A percentile compares a stretch with the other conserved stretches of the same genome.
Evolutionary conservation across 2,888 invertebrate genomes (phyloP).

Genomic region (Leuctra nigra): DNA sequence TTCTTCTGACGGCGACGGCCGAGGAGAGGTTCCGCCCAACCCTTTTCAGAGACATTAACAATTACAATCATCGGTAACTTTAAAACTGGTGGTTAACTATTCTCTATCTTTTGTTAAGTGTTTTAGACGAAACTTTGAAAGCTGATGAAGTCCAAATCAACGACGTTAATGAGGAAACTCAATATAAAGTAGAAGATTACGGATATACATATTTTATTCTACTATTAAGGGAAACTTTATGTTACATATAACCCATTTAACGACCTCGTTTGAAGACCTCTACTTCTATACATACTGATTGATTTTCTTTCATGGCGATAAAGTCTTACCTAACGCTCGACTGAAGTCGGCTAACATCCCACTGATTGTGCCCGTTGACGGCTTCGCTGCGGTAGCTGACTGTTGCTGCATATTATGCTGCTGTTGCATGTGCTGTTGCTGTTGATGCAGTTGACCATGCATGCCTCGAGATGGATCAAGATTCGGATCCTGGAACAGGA

Average conservation of each 20-base stretch:
- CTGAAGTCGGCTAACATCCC: conserved; percentile 44
- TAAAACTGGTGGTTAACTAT: no score
- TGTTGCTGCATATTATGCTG: conserved; percentile 26
- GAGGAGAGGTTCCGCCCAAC: conserved; percentile 36
- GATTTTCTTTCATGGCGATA: no score
- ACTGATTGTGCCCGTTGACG: conserved; percentile 38
- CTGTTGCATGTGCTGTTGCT: conserved; percentile 21
- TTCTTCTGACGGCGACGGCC: conserved; percentile 37
- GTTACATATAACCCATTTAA: no score
- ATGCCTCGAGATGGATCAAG: conserved; percentile 35
- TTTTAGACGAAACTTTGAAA: neutral
- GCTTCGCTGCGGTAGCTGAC: conserved; percentile 28
- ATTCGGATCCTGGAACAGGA: conserved; percentile 25
- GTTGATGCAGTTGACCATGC: conserved; percentile 31
- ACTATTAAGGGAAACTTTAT: no score
- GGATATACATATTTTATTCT: no score
- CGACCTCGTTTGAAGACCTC: no score
- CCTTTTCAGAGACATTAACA: conserved; percentile 31
- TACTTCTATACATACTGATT: no score
- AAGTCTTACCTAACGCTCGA: conserved; percentile 39
- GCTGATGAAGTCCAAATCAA: no score
- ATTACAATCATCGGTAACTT: neutral
- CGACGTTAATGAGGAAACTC: no score
- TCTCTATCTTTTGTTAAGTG: no score
- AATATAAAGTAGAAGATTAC: no score